Evolutionary conservation across 1,140 invertebrate species (phyloP).

Genomic region (Trichonephila clavipes): DNA sequence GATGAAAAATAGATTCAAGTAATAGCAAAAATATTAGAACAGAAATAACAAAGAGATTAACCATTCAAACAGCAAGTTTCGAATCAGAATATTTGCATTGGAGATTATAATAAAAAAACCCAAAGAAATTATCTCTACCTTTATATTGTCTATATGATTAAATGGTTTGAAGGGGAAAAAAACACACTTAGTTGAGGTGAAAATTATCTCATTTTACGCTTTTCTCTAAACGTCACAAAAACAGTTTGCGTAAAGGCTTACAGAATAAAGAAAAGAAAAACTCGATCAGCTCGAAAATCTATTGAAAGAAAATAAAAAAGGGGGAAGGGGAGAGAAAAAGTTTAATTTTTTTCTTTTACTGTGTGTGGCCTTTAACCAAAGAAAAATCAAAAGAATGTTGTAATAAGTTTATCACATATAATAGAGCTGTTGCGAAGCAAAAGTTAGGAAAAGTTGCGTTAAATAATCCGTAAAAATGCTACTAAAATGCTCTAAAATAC

Average conservation of each 20-base stretch:
- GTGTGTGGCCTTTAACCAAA: too few species aligned
- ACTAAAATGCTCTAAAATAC: too few species aligned
- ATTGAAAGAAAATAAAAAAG: background rate
- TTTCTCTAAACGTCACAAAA: background rate
- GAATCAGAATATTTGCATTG: background rate
- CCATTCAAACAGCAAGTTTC: background rate
- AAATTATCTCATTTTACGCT: background rate
- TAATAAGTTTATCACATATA: too few species aligned
- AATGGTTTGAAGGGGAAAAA: background rate
- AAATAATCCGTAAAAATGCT: too few species aligned
- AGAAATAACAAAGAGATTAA: background rate
- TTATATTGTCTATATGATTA: conserved; percentile 24
- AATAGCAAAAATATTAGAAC: background rate
- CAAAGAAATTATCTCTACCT: background rate
- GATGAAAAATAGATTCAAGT: background rate
- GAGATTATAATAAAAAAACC: background rate
- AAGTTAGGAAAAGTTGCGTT: too few species aligned
- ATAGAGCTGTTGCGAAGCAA: too few species aligned
- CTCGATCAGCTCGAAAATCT: background rate
- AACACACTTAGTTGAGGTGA: background rate
- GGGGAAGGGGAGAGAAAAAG: background rate
- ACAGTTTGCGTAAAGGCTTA: conserved; percentile 7
- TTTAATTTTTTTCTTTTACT: background rate
- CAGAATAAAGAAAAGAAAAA: background rate
- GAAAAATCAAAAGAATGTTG: too few species aligned